Base-by-base conservation (phyloP, 2,888 invertebrate genomes). In the Eutolmus rufibarbis region DNA sequence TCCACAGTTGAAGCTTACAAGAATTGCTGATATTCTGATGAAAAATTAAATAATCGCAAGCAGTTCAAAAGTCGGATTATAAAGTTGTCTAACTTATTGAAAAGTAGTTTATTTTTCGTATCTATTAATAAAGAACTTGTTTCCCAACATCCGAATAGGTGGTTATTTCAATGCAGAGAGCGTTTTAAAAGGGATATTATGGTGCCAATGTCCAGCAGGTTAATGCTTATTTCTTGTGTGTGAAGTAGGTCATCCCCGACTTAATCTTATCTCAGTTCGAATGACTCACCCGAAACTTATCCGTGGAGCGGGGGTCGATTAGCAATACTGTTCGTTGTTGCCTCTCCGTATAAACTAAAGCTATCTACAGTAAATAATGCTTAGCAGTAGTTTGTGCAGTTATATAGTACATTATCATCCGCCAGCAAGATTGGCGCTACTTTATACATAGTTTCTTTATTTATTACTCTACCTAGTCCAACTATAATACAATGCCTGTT, bases 341-440 rank as follows among this genome's bases (percentile, higher is more conserved):
- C 66, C 66, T 76, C 76, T 57, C 82, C 82, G 66, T 28, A 66
- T 56, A 66, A 66, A 66, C 66, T 66, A 57, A 37, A 82, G n/a
- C 40, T 82, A 82, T 82, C 82, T 82, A 82, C 82, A 82, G 82
- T 34, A 82, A 34, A 37, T 66, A 82, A 28, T 66, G 34, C 82
- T 57, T 82, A 57, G 57, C 56, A 57, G 31, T 82, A 82, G 23
- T 79, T 82, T 82, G 82, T 82, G 82, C 82, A 82, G 34, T 82
- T 82, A 82, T 66, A 82, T 31, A 51, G n/a, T 51, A 51, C 51
- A 51, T 51, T 46, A 82, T 81, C 19, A 82, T 57, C 19, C 46
- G 23, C 37, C 34, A 82, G 31, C 37, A 56, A 57, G 57, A 46
- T 46, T 34, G 51, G 51, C 37, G 37, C 37, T 82, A n/a, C 34